A percentile compares a stretch with the other conserved stretches of the same genome.
Conservation (phyloP, 2,888 invertebrate species). For the Cenopis cana region DNA sequence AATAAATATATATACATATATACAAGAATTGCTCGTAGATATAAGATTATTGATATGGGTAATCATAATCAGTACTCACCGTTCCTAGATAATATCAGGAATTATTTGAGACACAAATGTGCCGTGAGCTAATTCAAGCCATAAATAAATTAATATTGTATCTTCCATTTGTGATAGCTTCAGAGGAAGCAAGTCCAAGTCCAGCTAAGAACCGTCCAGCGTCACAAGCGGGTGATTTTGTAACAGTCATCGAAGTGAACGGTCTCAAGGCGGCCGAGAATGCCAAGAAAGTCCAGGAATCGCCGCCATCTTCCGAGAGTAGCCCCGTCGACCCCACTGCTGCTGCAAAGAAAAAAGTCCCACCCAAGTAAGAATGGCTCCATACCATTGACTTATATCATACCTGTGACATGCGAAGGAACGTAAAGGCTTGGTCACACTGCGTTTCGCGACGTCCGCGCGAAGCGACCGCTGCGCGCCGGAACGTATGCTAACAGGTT, state of each 20-base stretch:
- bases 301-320: conserved; percentile 76
- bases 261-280: conserved; percentile 87
- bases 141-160: neutral
- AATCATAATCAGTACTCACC: conserved; percentile 1
- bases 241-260: conserved; percentile 95
- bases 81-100: neutral
- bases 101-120: conserved; percentile 3
- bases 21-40: neutral
- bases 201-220: conserved; percentile 80
- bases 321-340: conserved; percentile 84
- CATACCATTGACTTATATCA: neutral
- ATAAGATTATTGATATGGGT: neutral
- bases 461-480: too few species aligned
- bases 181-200: conserved; percentile 75
- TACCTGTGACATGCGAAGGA: too few species aligned
- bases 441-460: too few species aligned
- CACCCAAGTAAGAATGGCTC: conserved; percentile 84
- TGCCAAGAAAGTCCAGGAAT: conserved; percentile 75
- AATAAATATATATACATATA: too few species aligned
- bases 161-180: conserved; percentile 59
- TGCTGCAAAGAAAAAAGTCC: conserved; percentile 87
- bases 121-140: neutral
- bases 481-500: too few species aligned
- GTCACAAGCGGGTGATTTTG: conserved; percentile 87
- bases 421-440: too few species aligned